phyloP scores from a whole-genome alignment of 2,113 vertebrate species.

The Indri indri region DNA sequence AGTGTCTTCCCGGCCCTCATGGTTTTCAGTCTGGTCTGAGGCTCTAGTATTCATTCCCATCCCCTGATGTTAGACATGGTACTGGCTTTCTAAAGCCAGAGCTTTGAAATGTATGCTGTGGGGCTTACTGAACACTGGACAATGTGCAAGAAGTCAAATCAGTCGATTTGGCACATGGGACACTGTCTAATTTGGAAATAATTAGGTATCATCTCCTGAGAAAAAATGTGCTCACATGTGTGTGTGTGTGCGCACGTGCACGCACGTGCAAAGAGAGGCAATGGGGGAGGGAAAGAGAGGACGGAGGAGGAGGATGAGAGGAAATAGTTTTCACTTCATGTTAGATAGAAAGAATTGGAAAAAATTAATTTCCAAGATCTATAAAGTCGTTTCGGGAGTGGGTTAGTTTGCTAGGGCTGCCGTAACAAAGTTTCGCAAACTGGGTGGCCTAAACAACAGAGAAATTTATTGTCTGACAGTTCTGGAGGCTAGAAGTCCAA shows the following conservation, averaged over 20 bases:
- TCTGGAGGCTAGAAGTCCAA: neutral
- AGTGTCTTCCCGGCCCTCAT: neutral
- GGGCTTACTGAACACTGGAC: slow-evolving; percentile 11
- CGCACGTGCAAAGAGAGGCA: neutral
- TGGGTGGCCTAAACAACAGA: neutral
- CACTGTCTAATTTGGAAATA: slow-evolving; percentile 62
- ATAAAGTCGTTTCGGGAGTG: slow-evolving; percentile 5
- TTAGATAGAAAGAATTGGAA: neutral
- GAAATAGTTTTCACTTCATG: neutral
- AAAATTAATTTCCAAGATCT: neutral
- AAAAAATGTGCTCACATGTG: neutral
- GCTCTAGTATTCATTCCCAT: neutral
- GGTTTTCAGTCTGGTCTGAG: neutral
- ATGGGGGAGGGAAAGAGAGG: neutral
- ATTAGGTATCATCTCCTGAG: slow-evolving; percentile 38
- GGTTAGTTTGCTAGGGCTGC: neutral
- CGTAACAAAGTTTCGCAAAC: neutral
- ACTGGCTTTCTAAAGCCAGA: neutral
- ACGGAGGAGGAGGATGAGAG: neutral
- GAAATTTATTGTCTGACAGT: neutral
- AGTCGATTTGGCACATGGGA: slow-evolving; percentile 34
- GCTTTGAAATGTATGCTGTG: neutral
- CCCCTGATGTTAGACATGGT: neutral
- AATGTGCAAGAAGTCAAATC: slow-evolving; percentile 41
- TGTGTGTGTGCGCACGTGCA: neutral